Conservation (phyloP, 1,140 invertebrate species). For the Drosophila grimshawi region DNA sequence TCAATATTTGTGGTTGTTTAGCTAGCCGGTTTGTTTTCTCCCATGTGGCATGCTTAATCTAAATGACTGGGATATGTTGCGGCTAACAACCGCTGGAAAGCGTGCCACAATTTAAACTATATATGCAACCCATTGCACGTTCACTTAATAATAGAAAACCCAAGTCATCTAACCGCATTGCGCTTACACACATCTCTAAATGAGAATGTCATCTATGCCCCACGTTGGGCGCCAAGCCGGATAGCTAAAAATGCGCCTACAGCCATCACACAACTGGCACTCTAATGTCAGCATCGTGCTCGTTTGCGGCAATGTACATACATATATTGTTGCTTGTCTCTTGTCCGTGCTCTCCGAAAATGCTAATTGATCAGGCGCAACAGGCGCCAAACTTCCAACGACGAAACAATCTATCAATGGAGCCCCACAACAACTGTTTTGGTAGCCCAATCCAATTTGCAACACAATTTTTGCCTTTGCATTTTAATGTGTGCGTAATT, state of each 20-base stretch:
- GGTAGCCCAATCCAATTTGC: constrained; percentile 23
- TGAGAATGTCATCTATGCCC: constrained; percentile 54
- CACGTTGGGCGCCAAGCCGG: constrained; percentile 46
- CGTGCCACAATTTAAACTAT: background rate
- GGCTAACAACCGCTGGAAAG: constrained; percentile 1
- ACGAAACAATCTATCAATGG: constrained; percentile 62
- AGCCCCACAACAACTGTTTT: constrained; percentile 15
- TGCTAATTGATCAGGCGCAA: constrained; percentile 66
- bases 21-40: constrained; percentile 22
- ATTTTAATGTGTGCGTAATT: constrained; percentile 68
- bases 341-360: constrained; percentile 45
- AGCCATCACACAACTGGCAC: constrained; percentile 30
- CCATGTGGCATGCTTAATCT: constrained; percentile 22
- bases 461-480: constrained; percentile 41
- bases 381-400: constrained; percentile 58
- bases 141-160: background rate
- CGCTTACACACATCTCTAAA: background rate
- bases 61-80: constrained; percentile 34
- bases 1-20: constrained; percentile 40
- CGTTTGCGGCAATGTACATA: constrained; percentile 52
- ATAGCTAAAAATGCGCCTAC: constrained; percentile 33
- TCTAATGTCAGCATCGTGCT: constrained; percentile 60
- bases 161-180: constrained; percentile 8
- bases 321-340: constrained; percentile 4
- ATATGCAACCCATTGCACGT: background rate